Evolutionary conservation across 2,888 invertebrate species (phyloP).

Genomic region (Prionchulus punctatus): DNA sequence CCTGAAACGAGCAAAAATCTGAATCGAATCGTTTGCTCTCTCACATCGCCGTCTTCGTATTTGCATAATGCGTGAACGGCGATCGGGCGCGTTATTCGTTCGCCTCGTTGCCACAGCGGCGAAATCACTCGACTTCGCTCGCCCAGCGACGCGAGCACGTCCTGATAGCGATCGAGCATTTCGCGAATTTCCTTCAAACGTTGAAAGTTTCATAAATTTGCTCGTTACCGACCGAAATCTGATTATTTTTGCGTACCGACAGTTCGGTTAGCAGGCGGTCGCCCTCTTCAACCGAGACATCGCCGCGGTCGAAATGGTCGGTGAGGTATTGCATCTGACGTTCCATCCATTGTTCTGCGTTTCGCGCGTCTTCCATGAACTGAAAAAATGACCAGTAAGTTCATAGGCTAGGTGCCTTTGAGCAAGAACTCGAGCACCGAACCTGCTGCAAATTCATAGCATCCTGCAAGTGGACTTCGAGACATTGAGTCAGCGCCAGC

Average conservation of each 20-base stretch:
- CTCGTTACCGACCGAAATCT: not conserved
- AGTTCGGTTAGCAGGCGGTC: conserved; percentile 77
- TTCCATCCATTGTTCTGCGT: conserved; percentile 77
- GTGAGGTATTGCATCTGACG: conserved; percentile 51
- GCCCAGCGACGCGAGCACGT: conserved; percentile 58
- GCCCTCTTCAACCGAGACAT: conserved; percentile 78
- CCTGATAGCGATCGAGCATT: conserved; percentile 68
- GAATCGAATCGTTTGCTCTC: too few species aligned
- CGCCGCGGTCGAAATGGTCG: conserved; percentile 72
- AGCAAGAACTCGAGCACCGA: too few species aligned
- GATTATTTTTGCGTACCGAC: conserved; percentile 31
- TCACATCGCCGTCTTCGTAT: conserved; percentile 53
- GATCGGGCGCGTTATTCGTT: conserved; percentile 63
- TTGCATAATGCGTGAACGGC: conserved; percentile 74
- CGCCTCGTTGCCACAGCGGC: conserved; percentile 68
- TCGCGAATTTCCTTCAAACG: conserved; percentile 70
- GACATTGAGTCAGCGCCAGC: conserved; percentile 71
- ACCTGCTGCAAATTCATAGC: conserved; percentile 63
- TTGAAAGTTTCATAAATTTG: not conserved
- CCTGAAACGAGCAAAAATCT: not conserved
- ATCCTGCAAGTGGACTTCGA: conserved; percentile 79
- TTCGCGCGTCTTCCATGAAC: conserved; percentile 72
- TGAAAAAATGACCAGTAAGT: conserved; percentile 29
- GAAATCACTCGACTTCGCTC: conserved; percentile 63
- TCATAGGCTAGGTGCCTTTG: not conserved